A percentile compares a stretch with the other conserved stretches of the same genome.
phyloP scores from a whole-genome alignment of 2,888 invertebrate species.

The Drosophila fungiperda region DNA sequence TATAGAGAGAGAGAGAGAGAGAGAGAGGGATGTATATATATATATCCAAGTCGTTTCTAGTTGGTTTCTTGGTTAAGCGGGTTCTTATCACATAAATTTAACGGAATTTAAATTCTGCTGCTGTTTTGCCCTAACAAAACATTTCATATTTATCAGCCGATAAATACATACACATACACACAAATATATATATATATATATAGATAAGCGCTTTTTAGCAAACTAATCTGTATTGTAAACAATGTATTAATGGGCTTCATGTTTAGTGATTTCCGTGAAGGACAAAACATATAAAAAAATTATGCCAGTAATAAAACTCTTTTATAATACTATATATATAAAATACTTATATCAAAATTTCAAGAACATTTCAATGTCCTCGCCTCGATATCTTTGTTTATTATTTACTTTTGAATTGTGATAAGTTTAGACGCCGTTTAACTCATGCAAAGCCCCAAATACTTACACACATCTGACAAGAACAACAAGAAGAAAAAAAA shows the following conservation, averaged over 20 bases:
- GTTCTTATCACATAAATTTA: conserved; percentile 33
- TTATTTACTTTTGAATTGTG: conserved; percentile 10
- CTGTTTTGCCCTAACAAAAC: conserved; percentile 7
- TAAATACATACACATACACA: not conserved
- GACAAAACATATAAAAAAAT: not conserved
- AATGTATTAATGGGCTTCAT: not conserved
- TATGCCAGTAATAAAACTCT: not conserved
- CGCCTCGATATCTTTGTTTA: conserved; percentile 17
- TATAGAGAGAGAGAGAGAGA: too few relatives aligned
- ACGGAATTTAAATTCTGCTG: conserved; percentile 24
- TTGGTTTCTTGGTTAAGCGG: conserved; percentile 27
- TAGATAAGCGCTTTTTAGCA: conserved; percentile 22
- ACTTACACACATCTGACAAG: conserved; percentile 18
- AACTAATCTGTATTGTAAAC: conserved; percentile 14
- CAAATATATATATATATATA: not conserved
- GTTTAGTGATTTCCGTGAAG: too few relatives aligned
- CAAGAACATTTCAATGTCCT: not conserved
- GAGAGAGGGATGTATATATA: too few relatives aligned
- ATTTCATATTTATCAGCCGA: conserved; percentile 7
- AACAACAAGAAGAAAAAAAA: conserved; percentile 1
- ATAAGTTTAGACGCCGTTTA: conserved; percentile 7
- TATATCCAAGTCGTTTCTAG: not conserved
- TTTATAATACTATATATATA: not conserved
- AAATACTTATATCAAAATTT: not conserved
- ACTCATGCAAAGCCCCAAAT: conserved; percentile 16